Percentiles rank a stretch among this genome's conserved stretches.
Evolutionary conservation across 2,797 vertebrate species (phyloP).

Genomic region (Brachymystax lenok): DNA sequence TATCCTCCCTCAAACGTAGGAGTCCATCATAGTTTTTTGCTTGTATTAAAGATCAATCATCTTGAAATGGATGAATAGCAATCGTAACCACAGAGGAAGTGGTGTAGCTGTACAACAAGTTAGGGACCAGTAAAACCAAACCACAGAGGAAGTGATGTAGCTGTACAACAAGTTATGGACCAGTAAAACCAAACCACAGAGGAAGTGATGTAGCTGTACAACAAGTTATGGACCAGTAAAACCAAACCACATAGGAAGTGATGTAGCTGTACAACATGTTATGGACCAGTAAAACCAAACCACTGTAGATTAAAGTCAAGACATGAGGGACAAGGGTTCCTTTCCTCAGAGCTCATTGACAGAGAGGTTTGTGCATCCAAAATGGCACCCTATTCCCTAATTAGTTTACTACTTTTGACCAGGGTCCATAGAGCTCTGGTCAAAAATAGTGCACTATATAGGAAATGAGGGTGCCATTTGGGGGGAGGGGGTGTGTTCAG

Average conservation of each 20-base stretch:
- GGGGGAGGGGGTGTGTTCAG: slow-evolving; percentile 21
- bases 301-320: slow-evolving; percentile 21
- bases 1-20: background rate
- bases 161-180: no score
- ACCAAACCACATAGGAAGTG: no score
- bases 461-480: background rate
- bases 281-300: no score
- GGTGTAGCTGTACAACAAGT: no score
- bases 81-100: background rate
- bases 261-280: no score
- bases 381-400: background rate
- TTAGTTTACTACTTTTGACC: background rate
- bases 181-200: no score
- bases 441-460: background rate
- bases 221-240: no score
- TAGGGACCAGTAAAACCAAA: no score
- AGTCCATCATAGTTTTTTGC: background rate
- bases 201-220: no score
- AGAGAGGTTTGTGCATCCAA: slow-evolving; percentile 15
- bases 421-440: background rate
- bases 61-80: background rate
- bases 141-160: no score
- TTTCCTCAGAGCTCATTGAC: slow-evolving; percentile 39
- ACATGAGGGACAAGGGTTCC: slow-evolving; percentile 13
- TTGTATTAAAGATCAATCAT: background rate